Evolutionary conservation across 2,888 invertebrate species (phyloP), one percentile per base, ranked within the genome.

Genomic region (Hipparchia semele): DNA sequence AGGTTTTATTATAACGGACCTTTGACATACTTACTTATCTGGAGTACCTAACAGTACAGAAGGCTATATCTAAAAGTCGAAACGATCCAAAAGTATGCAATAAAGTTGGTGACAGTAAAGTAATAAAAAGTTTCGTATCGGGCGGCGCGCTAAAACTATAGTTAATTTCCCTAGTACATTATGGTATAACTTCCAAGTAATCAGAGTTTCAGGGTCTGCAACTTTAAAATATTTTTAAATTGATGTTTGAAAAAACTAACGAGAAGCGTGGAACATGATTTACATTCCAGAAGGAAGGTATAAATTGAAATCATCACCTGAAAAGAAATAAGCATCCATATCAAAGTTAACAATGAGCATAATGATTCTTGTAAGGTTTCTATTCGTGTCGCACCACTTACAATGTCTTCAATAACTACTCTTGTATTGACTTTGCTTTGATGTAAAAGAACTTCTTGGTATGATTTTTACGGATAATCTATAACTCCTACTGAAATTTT

Each of bases 1-100:
- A 82, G 80, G 81, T 82, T 80, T 80, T 80, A 78, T 74, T 80
- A 79, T 81, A 80, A 75, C 73, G 75, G 79, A 78, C 78, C 65
- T 33, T 65, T 51, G 53, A 81, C 80, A 79, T 53, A 77, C 71
- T 71, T 72, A 73, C 75, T 69, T 54, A 69, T 59, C 33, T 54
- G 62, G 61, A 58, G 10, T 33, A 46, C 5, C 5, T 46, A 51
- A 70, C 39, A 73, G 46, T 51, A 70, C 60, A 72, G 70, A 69
- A 65, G 58, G 54, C 58, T 74, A 73, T 71, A 71, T 72, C 65
- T 76, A 76, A 65, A 74, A 72, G 70, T 73, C 68, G 65, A 67
- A 66, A 54, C 68, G 68, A 67, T 70, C 49, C 70, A 54, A 39
- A 66, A 6, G 13, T 61, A 64, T 56, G 64, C 46, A 58, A 54